phyloP scores from a whole-genome alignment of 2,113 vertebrate species.

The Gila orcuttii region DNA sequence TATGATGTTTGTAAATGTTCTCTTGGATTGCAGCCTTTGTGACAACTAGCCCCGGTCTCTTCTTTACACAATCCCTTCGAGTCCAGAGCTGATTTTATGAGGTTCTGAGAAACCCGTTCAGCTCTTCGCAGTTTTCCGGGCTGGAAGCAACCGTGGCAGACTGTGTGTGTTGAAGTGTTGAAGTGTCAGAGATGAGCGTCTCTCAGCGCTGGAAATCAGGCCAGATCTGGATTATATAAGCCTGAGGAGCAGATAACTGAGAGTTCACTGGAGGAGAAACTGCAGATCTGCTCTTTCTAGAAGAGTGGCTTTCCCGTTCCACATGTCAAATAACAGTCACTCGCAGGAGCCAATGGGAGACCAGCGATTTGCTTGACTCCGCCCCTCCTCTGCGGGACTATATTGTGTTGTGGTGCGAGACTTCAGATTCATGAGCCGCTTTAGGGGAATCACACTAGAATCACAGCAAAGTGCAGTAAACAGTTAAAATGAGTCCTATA shows the following conservation, averaged over 20 bases:
- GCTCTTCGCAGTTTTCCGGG: slow-evolving; percentile 29
- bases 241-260: slow-evolving; percentile 73
- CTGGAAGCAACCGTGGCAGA: slow-evolving; percentile 63
- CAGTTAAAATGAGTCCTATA: no score
- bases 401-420: no score
- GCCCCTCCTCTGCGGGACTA: no score
- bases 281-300: slow-evolving; percentile 57
- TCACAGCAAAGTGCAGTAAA: no score
- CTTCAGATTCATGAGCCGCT: no score
- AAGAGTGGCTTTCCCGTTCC: background rate
- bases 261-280: slow-evolving; percentile 67
- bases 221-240: slow-evolving; percentile 79
- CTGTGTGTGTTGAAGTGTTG: slow-evolving; percentile 54
- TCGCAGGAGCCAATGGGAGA: background rate
- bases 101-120: background rate
- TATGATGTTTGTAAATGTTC: no score
- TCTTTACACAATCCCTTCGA: background rate
- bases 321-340: background rate
- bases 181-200: slow-evolving; percentile 53
- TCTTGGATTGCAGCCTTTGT: background rate
- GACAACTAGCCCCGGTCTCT: background rate
- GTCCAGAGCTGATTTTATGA: background rate
- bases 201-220: slow-evolving; percentile 70
- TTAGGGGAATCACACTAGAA: no score
- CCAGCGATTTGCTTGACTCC: background rate